These are phyloP conservation scores for Pyxicephalus adspersus DNA, from an alignment of 2,113 vertebrate species.

Conservation along the genomic window DNA sequence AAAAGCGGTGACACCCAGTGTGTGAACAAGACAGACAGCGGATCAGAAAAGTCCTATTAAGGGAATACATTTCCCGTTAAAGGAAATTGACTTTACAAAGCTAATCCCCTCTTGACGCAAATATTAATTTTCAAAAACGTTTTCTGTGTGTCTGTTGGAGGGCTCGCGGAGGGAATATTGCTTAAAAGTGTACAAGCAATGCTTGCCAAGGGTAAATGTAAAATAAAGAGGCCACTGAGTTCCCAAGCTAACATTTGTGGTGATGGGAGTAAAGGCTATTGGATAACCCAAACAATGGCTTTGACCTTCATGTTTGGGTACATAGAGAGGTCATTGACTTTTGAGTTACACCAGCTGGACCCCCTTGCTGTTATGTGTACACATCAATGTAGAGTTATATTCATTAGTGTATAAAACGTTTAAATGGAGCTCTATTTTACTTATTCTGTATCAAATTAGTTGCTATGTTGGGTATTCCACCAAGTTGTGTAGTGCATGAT, in stretches of 20 bases:
- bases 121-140: slow-evolving; percentile 65
- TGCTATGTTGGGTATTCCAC: no score
- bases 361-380: no score
- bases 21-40: slow-evolving; percentile 79
- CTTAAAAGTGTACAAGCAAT: slow-evolving; percentile 30
- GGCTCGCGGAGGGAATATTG: slow-evolving; percentile 18
- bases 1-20: slow-evolving; percentile 79
- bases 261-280: not conserved
- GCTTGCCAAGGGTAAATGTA: slow-evolving; percentile 22
- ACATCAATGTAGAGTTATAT: not conserved
- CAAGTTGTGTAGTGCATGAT: no score
- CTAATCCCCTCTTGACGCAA: slow-evolving; percentile 67
- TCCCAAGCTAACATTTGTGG: not conserved
- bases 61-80: slow-evolving; percentile 77
- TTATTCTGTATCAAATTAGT: no score
- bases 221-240: not conserved
- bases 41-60: slow-evolving; percentile 83
- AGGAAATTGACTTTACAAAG: slow-evolving; percentile 71
- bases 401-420: not conserved
- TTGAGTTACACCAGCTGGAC: no score
- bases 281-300: not conserved
- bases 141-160: slow-evolving; percentile 25
- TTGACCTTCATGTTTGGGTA: no score
- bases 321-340: no score
- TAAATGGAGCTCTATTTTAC: not conserved